Base-by-base conservation (phyloP, 2,797 vertebrate genomes). In the Ceyx erithaca region DNA sequence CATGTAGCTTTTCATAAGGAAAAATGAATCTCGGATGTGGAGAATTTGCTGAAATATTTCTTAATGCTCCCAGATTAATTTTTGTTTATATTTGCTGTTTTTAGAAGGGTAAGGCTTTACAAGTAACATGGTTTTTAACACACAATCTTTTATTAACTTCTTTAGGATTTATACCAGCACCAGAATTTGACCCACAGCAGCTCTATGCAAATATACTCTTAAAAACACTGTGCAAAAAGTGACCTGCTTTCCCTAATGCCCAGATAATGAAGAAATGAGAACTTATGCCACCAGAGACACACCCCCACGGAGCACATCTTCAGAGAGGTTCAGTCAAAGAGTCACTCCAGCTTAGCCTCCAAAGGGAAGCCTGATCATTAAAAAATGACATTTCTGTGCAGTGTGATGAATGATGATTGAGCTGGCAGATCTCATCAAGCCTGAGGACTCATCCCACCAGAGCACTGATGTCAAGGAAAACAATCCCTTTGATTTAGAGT, bases 261-360 rank as follows among this genome's bases (percentile, higher is more conserved):
- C 73, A 80, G 64, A 46, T 76, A 94, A 90, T 31, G 61, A 88
- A 79, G 85, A 95, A 96, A 87, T 69, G 46, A 89, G 73, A 59
- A 73, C 64, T 79, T 48, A 37, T 28, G 22, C 35, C 62, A 52
- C 16, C 54, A 64, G 71, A 94, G 26, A 31, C 67, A 59, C 45
- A 33, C 25, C 62, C 23, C 30, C 41, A 69, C 48, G 76, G 87
- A 94, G 40, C 43, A 57, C 78, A 41, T 79, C 64, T 80, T 81
- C 20, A 12, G 81, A 92, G 81, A 80, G 5, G 2, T 71, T 77
- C 86, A 54, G 61, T 62, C 83, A 92, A 93, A 80, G 68, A 91
- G 49, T 31, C 1, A 0, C 79, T 93, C 61, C 77, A 89, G 61
- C 54, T 69, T 59, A 30, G 54, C 17, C 78, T 83, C 76, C 59